Percentiles rank a stretch among this genome's conserved stretches.
Evolutionary conservation across 1,140 invertebrate species (phyloP).

Genomic region (Drosophila sproati): DNA sequence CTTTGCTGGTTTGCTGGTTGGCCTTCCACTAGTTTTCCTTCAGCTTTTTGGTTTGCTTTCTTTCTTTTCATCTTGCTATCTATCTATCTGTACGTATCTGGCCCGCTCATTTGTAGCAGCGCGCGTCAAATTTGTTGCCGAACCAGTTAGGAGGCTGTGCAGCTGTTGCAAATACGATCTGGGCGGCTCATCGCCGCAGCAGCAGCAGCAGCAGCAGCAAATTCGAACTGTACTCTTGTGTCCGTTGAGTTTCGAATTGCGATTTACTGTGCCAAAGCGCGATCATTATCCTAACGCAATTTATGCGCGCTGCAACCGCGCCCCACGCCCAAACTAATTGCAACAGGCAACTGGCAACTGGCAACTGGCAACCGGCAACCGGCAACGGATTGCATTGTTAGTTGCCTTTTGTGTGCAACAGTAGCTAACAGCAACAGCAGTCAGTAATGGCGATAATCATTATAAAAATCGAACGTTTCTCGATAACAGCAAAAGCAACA

Average conservation of each 20-base stretch:
- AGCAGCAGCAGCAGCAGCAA: slow-evolving; percentile 35
- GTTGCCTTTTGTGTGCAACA: slow-evolving; percentile 42
- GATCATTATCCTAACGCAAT: slow-evolving; percentile 84
- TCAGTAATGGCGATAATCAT: slow-evolving; percentile 77
- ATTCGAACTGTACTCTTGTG: slow-evolving; percentile 74
- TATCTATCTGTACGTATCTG: slow-evolving; percentile 4
- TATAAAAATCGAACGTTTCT: slow-evolving; percentile 59
- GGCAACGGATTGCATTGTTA: slow-evolving; percentile 58
- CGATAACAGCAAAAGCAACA: slow-evolving; percentile 38
- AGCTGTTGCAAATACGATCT: slow-evolving; percentile 24
- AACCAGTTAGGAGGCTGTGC: slow-evolving; percentile 62
- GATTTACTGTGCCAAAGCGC: slow-evolving; percentile 82
- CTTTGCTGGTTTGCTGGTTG: slow-evolving; percentile 6
- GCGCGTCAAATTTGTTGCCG: slow-evolving; percentile 79
- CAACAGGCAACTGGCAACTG: slow-evolving; percentile 50
- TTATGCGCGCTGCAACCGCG: slow-evolving; percentile 71
- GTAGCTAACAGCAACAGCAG: slow-evolving; percentile 57
- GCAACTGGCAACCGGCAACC: slow-evolving; percentile 33
- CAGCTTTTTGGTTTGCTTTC: slow-evolving; percentile 45
- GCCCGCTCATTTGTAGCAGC: slow-evolving; percentile 73
- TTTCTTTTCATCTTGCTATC: slow-evolving; percentile 41
- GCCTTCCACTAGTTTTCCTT: slow-evolving; percentile 77
- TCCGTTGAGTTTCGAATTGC: slow-evolving; percentile 76
- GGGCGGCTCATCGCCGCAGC: slow-evolving; percentile 22
- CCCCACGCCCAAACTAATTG: slow-evolving; percentile 79